Conservation (phyloP, 2,797 vertebrate species). For the Poeciliopsis presidionis region DNA sequence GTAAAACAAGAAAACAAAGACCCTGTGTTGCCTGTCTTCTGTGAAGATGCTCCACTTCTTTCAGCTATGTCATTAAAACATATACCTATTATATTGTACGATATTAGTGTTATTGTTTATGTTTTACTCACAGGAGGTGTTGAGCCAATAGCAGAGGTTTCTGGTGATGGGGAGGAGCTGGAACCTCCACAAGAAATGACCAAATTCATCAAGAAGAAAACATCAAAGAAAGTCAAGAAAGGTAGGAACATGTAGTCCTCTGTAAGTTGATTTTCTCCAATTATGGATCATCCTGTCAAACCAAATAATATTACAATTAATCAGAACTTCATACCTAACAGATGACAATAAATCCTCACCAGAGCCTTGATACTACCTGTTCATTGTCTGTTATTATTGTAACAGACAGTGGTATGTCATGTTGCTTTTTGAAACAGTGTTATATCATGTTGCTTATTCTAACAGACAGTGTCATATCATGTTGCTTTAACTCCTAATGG, state of each 20-base stretch:
- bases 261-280: neutral
- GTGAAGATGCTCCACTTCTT: neutral
- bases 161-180: constrained; percentile 84
- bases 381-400: constrained; percentile 33
- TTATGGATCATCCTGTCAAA: constrained; percentile 28
- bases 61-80: neutral
- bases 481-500: constrained; percentile 20
- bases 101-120: neutral
- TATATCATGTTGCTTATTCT: neutral
- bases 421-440: constrained; percentile 13
- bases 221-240: constrained; percentile 76
- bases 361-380: constrained; percentile 43
- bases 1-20: neutral
- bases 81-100: neutral
- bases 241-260: constrained; percentile 69
- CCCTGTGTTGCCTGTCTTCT: neutral
- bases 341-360: constrained; percentile 29
- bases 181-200: constrained; percentile 67
- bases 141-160: constrained; percentile 72
- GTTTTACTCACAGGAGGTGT: constrained; percentile 64
- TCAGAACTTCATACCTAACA: neutral
- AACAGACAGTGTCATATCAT: constrained; percentile 6
- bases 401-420: neutral
- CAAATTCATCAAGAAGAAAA: constrained; percentile 75
- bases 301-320: constrained; percentile 3